These are phyloP conservation scores for Gastrophryne carolinensis DNA, from an alignment of 2,797 vertebrate genomes.

Conservation along the genomic window DNA sequence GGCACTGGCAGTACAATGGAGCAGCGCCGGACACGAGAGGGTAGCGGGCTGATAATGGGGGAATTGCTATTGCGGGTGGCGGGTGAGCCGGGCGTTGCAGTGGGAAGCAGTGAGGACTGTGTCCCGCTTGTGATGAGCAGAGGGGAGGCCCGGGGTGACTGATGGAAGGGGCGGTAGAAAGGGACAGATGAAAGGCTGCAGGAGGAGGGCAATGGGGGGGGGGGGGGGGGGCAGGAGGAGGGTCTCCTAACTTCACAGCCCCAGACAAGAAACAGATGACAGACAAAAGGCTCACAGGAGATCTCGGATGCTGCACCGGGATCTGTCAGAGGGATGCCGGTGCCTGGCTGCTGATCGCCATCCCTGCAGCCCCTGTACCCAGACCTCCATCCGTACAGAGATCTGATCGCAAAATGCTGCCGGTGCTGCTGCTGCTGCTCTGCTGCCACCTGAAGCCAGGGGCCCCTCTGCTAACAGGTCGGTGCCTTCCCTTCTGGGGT, in stretches of 20 bases:
- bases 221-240: constrained; percentile 26
- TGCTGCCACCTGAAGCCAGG: constrained; percentile 15
- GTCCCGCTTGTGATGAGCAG: too few relatives aligned
- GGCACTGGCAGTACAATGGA: too few relatives aligned
- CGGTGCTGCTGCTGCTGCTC: not conserved
- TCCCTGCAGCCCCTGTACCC: not conserved
- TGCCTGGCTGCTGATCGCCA: too few relatives aligned
- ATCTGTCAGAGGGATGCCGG: constrained; percentile 15
- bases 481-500: not conserved
- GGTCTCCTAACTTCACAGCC: constrained; percentile 44
- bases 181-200: constrained; percentile 12
- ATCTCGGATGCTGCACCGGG: constrained; percentile 17
- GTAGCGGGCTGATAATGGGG: too few relatives aligned
- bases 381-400: not conserved
- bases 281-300: constrained; percentile 44
- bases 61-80: too few relatives aligned
- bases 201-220: not conserved
- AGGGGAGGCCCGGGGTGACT: not conserved
- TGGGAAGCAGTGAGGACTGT: too few relatives aligned
- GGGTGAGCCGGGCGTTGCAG: too few relatives aligned
- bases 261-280: constrained; percentile 49
- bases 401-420: constrained; percentile 22
- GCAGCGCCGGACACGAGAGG: too few relatives aligned
- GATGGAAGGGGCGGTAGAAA: not conserved
- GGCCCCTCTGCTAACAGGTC: constrained; percentile 26